Conservation (phyloP, 2,888 invertebrate species). For the Agapetus fuscipes region DNA sequence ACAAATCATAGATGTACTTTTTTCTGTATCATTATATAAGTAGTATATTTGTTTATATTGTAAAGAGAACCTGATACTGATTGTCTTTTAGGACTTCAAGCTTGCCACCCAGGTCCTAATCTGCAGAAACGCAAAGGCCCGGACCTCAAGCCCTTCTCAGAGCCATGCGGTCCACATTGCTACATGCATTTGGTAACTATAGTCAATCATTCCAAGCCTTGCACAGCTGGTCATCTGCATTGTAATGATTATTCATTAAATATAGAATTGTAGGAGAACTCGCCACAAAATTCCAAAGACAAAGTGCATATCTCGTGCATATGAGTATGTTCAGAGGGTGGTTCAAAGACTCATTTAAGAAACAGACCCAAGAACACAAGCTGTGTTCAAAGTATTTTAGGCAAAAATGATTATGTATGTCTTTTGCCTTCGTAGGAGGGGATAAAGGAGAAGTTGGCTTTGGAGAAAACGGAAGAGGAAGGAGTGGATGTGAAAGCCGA, state of each 20-base stretch:
- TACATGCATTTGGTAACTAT: slow-evolving; percentile 72
- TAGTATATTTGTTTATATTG: too few species aligned
- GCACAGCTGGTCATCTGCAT: background rate
- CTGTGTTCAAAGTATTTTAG: too few species aligned
- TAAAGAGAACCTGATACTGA: too few species aligned
- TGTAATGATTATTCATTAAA: slow-evolving; percentile 1
- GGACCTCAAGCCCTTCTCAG: slow-evolving; percentile 75
- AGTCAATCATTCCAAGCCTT: slow-evolving; percentile 5
- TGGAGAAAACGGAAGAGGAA: slow-evolving; percentile 50
- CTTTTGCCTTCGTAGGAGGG: slow-evolving; percentile 54
- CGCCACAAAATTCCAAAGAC: too few species aligned
- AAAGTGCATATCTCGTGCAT: too few species aligned
- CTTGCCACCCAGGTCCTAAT: slow-evolving; percentile 86
- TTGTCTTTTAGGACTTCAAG: slow-evolving; percentile 66
- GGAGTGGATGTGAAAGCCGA: slow-evolving; percentile 32
- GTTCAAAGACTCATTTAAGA: too few species aligned
- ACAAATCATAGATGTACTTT: too few species aligned
- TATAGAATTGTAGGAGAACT: too few species aligned
- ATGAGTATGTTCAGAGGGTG: too few species aligned
- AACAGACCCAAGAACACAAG: too few species aligned
- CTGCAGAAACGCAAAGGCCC: slow-evolving; percentile 79
- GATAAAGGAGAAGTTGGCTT: slow-evolving; percentile 73
- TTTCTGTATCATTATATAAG: too few species aligned
- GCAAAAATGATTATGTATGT: too few species aligned
- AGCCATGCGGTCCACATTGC: slow-evolving; percentile 80